Evolutionary conservation across 64 coral and sea anemone species (phyloP).

Genomic region (Exaiptasia diaphana): DNA sequence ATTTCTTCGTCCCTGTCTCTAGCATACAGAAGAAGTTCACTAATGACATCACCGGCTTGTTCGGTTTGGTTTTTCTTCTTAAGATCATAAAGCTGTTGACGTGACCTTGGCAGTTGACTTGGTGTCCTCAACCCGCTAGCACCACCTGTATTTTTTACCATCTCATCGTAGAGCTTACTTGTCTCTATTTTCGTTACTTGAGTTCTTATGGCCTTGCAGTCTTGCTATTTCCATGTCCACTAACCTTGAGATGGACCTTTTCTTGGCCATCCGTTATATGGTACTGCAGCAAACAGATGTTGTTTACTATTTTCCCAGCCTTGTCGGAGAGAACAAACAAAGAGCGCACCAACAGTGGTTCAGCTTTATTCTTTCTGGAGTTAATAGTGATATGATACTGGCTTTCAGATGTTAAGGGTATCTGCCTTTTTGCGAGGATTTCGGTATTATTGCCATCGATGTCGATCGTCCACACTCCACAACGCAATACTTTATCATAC

Average conservation of each 20-base stretch:
- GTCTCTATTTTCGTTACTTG: too few species aligned
- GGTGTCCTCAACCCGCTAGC: constrained; percentile 25
- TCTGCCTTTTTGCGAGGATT: constrained; percentile 15
- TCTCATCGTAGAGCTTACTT: too few species aligned
- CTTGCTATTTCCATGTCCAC: too few species aligned
- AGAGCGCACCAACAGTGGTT: too few species aligned
- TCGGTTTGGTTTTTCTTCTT: neutral
- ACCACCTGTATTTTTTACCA: constrained; percentile 18
- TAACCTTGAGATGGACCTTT: too few species aligned
- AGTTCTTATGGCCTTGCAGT: too few species aligned
- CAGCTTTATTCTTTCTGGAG: constrained; percentile 45
- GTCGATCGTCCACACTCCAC: constrained; percentile 42
- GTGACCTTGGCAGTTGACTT: constrained; percentile 39
- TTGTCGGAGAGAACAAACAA: too few species aligned
- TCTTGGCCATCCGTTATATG: too few species aligned
- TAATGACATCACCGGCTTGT: constrained; percentile 21
- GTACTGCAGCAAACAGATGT: too few species aligned
- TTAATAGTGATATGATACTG: constrained; percentile 19
- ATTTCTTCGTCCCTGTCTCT: constrained; percentile 32
- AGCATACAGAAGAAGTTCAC: constrained; percentile 27
- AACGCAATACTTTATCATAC: constrained; percentile 47
- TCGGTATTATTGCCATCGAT: neutral
- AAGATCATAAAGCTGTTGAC: constrained; percentile 28
- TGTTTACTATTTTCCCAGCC: too few species aligned
- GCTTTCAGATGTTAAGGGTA: neutral